Evolutionary conservation across 2,797 vertebrate species (phyloP).

Genomic region (Calcarius lapponicus): DNA sequence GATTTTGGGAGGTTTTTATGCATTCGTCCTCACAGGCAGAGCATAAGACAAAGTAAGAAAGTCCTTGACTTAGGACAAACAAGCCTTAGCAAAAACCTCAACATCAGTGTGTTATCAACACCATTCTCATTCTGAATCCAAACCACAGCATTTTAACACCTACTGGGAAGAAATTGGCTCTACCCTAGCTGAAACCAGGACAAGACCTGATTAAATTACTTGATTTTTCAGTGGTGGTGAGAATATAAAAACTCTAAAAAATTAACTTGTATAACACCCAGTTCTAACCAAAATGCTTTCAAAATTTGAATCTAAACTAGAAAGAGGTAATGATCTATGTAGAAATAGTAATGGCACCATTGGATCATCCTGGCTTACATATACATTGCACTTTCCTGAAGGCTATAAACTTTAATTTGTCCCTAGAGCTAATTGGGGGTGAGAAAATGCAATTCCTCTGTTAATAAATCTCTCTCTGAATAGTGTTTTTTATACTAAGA

Average conservation of each 20-base stretch:
- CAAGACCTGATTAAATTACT: background rate
- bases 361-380: background rate
- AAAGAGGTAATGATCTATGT: background rate
- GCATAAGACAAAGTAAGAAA: background rate
- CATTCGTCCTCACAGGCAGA: background rate
- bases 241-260: background rate
- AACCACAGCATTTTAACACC: background rate
- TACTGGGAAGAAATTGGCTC: background rate
- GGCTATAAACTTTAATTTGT: background rate
- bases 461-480: background rate
- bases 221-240: background rate
- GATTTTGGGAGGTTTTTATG: background rate
- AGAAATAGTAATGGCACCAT: background rate
- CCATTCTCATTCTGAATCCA: background rate
- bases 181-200: background rate
- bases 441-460: background rate
- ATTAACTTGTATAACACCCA: background rate
- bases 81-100: background rate
- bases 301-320: background rate
- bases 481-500: background rate
- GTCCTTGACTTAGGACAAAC: background rate
- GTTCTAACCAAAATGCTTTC: background rate
- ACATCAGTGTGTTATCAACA: background rate
- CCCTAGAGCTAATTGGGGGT: background rate
- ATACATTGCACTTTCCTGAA: background rate